A percentile compares a stretch with the other conserved stretches of the same genome.
Conservation (phyloP, 2,797 vertebrate species). For the Chanos chanos region DNA sequence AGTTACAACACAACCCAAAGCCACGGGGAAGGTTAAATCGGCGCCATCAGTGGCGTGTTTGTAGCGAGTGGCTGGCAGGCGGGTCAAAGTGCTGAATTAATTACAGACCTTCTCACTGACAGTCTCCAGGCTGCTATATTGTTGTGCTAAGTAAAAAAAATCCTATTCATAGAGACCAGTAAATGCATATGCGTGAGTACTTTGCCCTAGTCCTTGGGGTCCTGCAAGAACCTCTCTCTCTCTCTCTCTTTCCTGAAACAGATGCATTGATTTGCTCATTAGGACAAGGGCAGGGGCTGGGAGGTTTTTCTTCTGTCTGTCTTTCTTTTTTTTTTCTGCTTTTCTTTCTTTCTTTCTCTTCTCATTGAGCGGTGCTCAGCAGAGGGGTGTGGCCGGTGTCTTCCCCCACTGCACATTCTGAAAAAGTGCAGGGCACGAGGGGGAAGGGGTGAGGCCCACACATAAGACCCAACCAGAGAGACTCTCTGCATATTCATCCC, state of each 20-base stretch:
- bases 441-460: conserved; percentile 56
- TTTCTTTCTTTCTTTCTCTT: conserved; percentile 57
- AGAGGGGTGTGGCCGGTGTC: conserved; percentile 75
- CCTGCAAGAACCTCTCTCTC: conserved; percentile 56
- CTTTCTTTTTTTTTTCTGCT: conserved; percentile 48
- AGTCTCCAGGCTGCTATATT: conserved; percentile 62
- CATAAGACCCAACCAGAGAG: conserved; percentile 41
- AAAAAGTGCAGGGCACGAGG: conserved; percentile 65
- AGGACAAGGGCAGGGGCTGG: conserved; percentile 65
- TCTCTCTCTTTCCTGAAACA: conserved; percentile 65
- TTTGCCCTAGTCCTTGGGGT: conserved; percentile 68
- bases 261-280: conserved; percentile 81
- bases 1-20: conserved; percentile 43
- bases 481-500: conserved; percentile 80
- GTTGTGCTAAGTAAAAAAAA: conserved; percentile 71
- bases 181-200: conserved; percentile 72
- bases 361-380: conserved; percentile 70
- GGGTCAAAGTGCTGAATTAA: conserved; percentile 75
- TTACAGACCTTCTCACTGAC: conserved; percentile 62
- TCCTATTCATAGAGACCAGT: conserved; percentile 69
- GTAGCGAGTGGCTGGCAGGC: conserved; percentile 58
- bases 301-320: conserved; percentile 22
- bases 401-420: conserved; percentile 74
- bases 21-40: conserved; percentile 47
- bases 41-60: conserved; percentile 45